These are phyloP conservation scores for Sebastolobus altivelis DNA, from an alignment of 2,797 vertebrate genomes.

Conservation along the genomic window DNA sequence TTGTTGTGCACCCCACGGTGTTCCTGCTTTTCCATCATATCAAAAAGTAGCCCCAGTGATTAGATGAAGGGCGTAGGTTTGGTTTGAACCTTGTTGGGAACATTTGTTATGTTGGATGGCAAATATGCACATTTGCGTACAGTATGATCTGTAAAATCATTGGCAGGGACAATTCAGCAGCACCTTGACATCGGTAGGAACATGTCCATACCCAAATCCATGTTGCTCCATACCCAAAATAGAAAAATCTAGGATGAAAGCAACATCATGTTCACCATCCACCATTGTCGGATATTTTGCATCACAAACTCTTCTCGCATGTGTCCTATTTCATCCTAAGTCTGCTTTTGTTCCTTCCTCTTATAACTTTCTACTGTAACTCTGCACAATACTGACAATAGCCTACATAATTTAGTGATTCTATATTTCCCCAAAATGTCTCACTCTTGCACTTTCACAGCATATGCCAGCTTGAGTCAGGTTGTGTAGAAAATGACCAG, in stretches of 20 bases:
- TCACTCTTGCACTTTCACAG: neutral
- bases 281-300: neutral
- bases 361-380: neutral
- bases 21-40: neutral
- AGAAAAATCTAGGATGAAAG: neutral
- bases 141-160: neutral
- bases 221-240: neutral
- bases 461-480: slow-evolving; percentile 16
- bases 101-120: neutral
- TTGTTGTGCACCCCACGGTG: neutral
- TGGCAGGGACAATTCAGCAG: neutral
- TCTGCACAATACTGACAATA: neutral
- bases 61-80: neutral
- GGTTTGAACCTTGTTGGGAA: neutral
- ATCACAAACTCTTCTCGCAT: neutral
- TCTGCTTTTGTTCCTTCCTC: neutral
- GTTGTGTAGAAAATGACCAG: slow-evolving; percentile 43
- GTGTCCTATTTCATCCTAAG: neutral
- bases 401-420: neutral
- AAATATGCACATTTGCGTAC: neutral
- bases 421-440: neutral
- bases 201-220: neutral
- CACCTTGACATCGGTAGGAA: neutral
- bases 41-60: neutral
- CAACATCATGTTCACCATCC: neutral